Evolutionary conservation across 2,888 invertebrate genomes (phyloP).

Genomic region (Caenorhabditis sp.): DNA sequence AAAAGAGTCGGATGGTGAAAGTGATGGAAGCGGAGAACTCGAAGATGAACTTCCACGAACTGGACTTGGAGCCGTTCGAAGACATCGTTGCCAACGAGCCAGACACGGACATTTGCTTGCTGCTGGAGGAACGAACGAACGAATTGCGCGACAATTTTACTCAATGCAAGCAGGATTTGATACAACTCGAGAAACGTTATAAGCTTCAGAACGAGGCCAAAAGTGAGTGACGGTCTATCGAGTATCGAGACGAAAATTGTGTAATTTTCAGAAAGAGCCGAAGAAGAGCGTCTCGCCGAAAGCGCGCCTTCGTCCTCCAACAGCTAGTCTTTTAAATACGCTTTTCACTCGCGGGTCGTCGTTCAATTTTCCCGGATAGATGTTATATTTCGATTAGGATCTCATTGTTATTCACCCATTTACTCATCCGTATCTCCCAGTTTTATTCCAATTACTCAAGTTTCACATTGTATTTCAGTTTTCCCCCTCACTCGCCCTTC

Average conservation of each 20-base stretch:
- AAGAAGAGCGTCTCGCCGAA: background rate
- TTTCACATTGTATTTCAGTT: background rate
- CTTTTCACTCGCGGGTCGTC: too few species aligned
- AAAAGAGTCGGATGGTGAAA: constrained; percentile 15
- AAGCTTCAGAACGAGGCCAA: constrained; percentile 1
- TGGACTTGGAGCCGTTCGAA: background rate
- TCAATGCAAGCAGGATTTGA: background rate
- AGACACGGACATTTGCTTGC: background rate
- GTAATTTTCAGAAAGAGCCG: constrained; percentile 4
- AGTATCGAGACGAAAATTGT: too few species aligned
- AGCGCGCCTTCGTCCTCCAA: background rate
- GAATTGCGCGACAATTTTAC: constrained; percentile 5
- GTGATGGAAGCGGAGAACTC: background rate
- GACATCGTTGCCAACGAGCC: background rate
- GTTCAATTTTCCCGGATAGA: constrained; percentile 7
- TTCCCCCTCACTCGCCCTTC: background rate
- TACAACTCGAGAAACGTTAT: background rate
- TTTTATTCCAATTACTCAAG: background rate
- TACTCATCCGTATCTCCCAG: background rate
- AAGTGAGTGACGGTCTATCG: constrained; percentile 7
- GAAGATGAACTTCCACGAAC: background rate
- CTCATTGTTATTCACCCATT: constrained; percentile 9
- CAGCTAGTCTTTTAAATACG: too few species aligned
- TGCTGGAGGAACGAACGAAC: constrained; percentile 13
- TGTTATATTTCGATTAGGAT: constrained; percentile 9